These are phyloP conservation scores for Callocephalon fimbriatum DNA, from an alignment of 2,113 vertebrate genomes.

Conservation along the genomic window DNA sequence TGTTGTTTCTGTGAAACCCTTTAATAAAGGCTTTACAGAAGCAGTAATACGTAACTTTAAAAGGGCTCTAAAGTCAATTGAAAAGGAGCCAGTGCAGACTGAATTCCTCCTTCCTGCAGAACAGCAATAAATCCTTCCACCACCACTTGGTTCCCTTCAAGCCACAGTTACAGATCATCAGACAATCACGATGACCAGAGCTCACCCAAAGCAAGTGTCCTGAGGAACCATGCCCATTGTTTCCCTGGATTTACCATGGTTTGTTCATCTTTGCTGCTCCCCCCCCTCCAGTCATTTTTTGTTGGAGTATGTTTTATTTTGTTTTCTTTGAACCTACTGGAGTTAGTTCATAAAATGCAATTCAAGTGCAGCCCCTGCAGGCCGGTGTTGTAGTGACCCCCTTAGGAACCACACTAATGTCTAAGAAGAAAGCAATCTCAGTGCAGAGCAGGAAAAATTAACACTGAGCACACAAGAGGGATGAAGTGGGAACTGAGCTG, in stretches of 20 bases:
- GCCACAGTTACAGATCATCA: background rate
- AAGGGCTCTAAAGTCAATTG: background rate
- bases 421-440: background rate
- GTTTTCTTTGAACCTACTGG: background rate
- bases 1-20: background rate
- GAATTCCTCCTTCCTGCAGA: background rate
- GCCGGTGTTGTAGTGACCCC: background rate
- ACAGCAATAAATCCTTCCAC: slow-evolving; percentile 10
- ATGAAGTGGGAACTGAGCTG: background rate
- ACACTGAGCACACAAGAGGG: rapidly evolving
- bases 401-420: background rate
- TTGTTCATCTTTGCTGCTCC: background rate
- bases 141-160: background rate
- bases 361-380: background rate
- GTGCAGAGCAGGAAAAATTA: background rate
- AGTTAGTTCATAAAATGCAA: background rate
- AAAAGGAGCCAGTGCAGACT: background rate
- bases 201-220: background rate
- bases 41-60: background rate
- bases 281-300: background rate
- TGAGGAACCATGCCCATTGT: background rate
- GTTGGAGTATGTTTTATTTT: background rate
- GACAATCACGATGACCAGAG: background rate
- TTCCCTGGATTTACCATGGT: background rate
- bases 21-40: slow-evolving; percentile 14